Percentiles rank a stretch among this genome's conserved stretches.
These are phyloP conservation scores for Pipistrellus pygmaeus DNA, from an alignment of 2,797 vertebrate genomes.

Conservation along the genomic window DNA sequence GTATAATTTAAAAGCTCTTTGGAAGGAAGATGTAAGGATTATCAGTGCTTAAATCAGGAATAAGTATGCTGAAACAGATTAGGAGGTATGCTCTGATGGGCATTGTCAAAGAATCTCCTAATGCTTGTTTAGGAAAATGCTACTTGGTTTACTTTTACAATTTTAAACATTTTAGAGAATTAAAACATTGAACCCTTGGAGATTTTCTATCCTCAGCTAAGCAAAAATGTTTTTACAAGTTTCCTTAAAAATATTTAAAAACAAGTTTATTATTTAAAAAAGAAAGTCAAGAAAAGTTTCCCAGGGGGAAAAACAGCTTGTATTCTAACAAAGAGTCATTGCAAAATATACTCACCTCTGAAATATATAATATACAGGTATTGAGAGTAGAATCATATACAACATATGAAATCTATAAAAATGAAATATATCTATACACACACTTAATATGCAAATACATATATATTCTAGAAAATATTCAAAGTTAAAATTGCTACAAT, in stretches of 20 bases:
- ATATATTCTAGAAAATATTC: conserved; percentile 54
- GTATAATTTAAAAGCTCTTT: conserved; percentile 65
- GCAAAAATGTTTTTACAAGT: conserved; percentile 32
- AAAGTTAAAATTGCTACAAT: conserved; percentile 75
- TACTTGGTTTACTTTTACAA: conserved; percentile 39
- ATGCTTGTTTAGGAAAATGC: conserved; percentile 46
- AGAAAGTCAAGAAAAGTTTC: conserved; percentile 46
- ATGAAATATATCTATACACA: not conserved
- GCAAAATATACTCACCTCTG: not conserved
- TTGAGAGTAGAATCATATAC: not conserved
- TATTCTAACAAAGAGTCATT: not conserved
- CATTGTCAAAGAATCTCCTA: conserved; percentile 35
- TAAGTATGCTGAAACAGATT: not conserved
- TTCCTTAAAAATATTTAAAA: conserved; percentile 28
- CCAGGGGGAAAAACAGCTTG: not conserved
- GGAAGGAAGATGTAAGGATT: conserved; percentile 66
- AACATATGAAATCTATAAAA: conserved; percentile 3
- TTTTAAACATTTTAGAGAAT: conserved; percentile 53
- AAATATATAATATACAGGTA: not conserved
- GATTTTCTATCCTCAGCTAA: conserved; percentile 38
- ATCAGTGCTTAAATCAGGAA: conserved; percentile 48
- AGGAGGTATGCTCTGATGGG: not conserved
- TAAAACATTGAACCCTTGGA: not conserved
- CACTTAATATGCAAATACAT: not conserved
- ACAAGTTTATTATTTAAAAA: conserved; percentile 23